Conservation (phyloP, 92 coral and sea anemone species). For the Blastomussa wellsi region DNA sequence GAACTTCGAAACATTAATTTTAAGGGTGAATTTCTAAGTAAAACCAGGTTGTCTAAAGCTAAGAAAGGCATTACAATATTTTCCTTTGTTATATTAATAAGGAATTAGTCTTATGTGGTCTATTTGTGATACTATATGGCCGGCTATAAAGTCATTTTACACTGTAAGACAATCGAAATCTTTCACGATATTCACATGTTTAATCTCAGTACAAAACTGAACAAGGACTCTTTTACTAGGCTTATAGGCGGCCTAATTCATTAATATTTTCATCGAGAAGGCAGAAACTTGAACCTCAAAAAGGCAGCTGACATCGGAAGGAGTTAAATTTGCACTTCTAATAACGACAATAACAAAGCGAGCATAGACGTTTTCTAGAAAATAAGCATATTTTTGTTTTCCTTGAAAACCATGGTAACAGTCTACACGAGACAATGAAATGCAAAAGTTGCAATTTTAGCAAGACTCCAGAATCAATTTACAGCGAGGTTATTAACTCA, state of each 20-base stretch:
- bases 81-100: no score
- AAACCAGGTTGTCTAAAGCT: not conserved
- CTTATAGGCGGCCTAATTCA: not conserved
- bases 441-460: not conserved
- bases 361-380: not conserved
- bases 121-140: not conserved
- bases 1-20: not conserved
- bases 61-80: not conserved
- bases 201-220: not conserved
- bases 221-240: no score
- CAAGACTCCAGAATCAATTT: not conserved
- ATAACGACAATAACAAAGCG: not conserved
- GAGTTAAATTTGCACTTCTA: not conserved
- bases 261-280: not conserved
- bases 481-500: no score
- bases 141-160: not conserved
- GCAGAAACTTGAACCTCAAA: not conserved
- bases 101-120: no score
- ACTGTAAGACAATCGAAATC: not conserved
- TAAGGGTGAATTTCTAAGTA: not conserved
- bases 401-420: slow-evolving; percentile 16
- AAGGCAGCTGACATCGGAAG: not conserved
- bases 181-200: not conserved
- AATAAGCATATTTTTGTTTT: not conserved
- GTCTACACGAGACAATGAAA: not conserved